A percentile compares a stretch with the other conserved stretches of the same genome.
phyloP scores from a whole-genome alignment of 2,113 vertebrate genomes.

The Stictonetta naevosa region DNA sequence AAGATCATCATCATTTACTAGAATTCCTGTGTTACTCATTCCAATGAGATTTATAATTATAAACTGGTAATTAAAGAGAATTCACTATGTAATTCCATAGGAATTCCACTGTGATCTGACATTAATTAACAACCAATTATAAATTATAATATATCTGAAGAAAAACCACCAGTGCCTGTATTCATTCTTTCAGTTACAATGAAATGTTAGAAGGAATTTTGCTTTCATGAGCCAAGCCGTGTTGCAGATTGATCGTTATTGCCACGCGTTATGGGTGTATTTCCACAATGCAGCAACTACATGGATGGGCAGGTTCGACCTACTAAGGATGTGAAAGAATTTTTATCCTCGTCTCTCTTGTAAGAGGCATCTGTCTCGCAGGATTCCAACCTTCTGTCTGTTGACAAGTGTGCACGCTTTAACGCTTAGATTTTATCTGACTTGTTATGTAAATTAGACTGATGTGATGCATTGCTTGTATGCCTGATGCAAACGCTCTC shows the following conservation, averaged over 20 bases:
- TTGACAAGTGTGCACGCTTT: slow-evolving; percentile 46
- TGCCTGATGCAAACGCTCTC: slow-evolving; percentile 22
- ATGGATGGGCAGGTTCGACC: background rate
- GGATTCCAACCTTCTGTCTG: slow-evolving; percentile 39
- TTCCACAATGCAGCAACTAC: background rate
- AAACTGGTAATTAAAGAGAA: slow-evolving; percentile 68
- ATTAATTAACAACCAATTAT: slow-evolving; percentile 72
- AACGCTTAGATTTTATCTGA: slow-evolving; percentile 31
- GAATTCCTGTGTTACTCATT: slow-evolving; percentile 72
- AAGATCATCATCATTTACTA: slow-evolving; percentile 63
- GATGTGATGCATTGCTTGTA: slow-evolving; percentile 25
- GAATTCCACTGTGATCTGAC: slow-evolving; percentile 72
- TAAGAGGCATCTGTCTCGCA: slow-evolving; percentile 49
- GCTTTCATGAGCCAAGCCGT: background rate
- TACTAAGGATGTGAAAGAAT: background rate
- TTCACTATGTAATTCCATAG: slow-evolving; percentile 70
- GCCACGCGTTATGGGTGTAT: background rate
- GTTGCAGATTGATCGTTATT: background rate
- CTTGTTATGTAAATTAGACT: slow-evolving; percentile 63
- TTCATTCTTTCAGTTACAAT: slow-evolving; percentile 40
- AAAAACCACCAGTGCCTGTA: slow-evolving; percentile 39
- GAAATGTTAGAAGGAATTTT: background rate
- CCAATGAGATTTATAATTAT: slow-evolving; percentile 73
- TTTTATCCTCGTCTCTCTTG: slow-evolving; percentile 15
- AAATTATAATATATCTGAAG: slow-evolving; percentile 59